Conservation (phyloP, 1,140 invertebrate genomes). For the Drosophila varians region DNA sequence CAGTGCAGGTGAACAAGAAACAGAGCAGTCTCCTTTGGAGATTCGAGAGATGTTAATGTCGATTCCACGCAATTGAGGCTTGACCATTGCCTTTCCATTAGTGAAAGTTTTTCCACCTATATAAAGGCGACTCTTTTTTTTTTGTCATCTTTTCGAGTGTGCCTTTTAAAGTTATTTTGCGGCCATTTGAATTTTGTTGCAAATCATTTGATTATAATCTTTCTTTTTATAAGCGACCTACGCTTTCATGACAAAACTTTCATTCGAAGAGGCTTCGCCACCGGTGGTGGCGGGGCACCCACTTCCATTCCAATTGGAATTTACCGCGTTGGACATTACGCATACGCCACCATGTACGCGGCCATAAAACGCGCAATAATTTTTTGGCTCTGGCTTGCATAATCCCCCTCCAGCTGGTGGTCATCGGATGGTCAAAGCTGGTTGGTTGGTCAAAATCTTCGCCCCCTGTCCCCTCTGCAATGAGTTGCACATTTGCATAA, state of each 20-base stretch:
- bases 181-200: constrained; percentile 34
- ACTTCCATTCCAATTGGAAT: constrained; percentile 38
- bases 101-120: constrained; percentile 65
- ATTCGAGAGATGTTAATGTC: constrained; percentile 59
- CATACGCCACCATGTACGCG: constrained; percentile 59
- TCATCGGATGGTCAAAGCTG: constrained; percentile 50
- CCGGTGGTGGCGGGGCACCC: constrained; percentile 19
- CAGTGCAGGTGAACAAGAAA: constrained; percentile 29
- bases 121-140: constrained; percentile 22
- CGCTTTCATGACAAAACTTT: constrained; percentile 42
- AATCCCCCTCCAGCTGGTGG: constrained; percentile 52
- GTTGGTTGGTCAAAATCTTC: constrained; percentile 14
- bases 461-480: constrained; percentile 24
- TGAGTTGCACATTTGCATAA: constrained; percentile 77
- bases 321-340: constrained; percentile 62
- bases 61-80: constrained; percentile 52
- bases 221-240: too few species aligned
- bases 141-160: constrained; percentile 21
- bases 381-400: constrained; percentile 57
- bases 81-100: constrained; percentile 55
- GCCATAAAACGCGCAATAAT: constrained; percentile 66
- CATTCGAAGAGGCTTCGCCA: constrained; percentile 17
- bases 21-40: not conserved
- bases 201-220: constrained; percentile 20
- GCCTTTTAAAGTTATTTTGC: constrained; percentile 50